Evolutionary conservation across 2,888 invertebrate genomes (phyloP), one percentile per base, ranked within the genome.

Genomic region (Acrobasis suavella): DNA sequence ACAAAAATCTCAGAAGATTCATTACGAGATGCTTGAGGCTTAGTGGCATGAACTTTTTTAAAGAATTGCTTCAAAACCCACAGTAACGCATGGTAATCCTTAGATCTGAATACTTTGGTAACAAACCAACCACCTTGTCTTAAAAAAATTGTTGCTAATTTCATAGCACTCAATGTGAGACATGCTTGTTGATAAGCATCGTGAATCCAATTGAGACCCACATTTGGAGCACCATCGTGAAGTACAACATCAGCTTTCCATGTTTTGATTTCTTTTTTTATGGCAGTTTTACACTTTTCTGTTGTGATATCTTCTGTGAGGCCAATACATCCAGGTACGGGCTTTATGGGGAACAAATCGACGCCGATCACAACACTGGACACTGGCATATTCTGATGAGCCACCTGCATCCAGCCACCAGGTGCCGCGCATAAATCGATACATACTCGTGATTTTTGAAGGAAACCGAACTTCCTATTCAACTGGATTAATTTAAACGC

Each of bases 1-100:
- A 99, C 97, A 85, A 99, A 99, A 74, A 99, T 99, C 94, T 99
- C 99, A 62, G 99, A 99, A 0, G 99, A 99, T 85, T 99, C 99
- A 81, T 95, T 96, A 92, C 99, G 96, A 0, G 99, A 99, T 0
- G 99, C 99, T 82, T 98, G 98, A 0, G 99, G 99, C 88, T 99
- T 99, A 16, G 99, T 99, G 0, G 99, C 98, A 84, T 98, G 98
- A 9, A 99, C 98, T 89, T 98, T 97, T 80, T 96, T 97, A 84
- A 99, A 99, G 39, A 99, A 94, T 78, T 99, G 99, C 81, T 98
- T 98, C 61, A 99, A 94, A 0, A 99, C 98, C 97, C 98, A 98
- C 64, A 99, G 88, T 7, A 99, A 87, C 0, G 98, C 95, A 85
- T 98, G 96, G 85, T 99, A 99, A 89, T 99, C 99, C 89, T 98